Conservation (phyloP, 2,113 vertebrate genomes). For the Cavia aperea region DNA sequence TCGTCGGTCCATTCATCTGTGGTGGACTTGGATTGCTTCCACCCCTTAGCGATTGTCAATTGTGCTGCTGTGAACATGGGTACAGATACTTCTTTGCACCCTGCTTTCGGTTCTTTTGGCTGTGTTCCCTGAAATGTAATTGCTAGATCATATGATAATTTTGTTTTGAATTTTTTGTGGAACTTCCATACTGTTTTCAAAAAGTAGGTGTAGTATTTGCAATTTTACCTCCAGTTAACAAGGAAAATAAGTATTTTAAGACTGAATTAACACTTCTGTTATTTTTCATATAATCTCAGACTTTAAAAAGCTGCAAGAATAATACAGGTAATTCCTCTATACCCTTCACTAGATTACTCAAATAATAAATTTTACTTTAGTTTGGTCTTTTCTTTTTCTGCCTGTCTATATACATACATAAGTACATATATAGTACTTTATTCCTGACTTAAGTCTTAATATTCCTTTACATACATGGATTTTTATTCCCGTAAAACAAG, state of each 20-base stretch:
- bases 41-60: neutral
- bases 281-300: neutral
- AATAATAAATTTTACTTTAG: neutral
- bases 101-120: neutral
- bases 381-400: neutral
- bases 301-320: neutral
- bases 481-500: conserved; percentile 7
- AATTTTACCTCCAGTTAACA: neutral
- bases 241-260: conserved; percentile 9
- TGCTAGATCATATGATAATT: neutral
- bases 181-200: neutral
- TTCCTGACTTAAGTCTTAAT: neutral
- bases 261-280: neutral
- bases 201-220: neutral
- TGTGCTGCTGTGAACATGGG: neutral
- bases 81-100: neutral
- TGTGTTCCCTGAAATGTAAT: neutral
- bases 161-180: neutral
- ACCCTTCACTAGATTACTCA: neutral
- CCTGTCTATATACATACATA: neutral
- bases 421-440: neutral
- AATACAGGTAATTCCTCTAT: neutral
- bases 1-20: neutral
- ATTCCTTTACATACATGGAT: neutral
- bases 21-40: neutral